Conservation (phyloP, 2,888 invertebrate species). For the Creontiades dilutus region DNA sequence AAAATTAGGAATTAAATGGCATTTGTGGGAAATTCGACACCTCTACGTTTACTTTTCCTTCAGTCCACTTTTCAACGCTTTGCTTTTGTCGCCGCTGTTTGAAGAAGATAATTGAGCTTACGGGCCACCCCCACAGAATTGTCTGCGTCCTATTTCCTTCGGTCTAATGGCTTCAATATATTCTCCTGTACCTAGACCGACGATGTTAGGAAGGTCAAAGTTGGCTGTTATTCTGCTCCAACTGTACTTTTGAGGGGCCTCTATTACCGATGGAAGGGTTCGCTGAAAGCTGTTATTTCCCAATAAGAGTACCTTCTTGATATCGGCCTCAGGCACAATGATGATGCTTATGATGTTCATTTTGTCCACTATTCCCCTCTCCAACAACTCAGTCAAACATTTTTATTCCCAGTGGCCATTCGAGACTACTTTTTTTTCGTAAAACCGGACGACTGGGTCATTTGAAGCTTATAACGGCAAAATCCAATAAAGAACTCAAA, state of each 20-base stretch:
- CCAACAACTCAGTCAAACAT: not conserved
- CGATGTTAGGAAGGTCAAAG: slow-evolving; percentile 23
- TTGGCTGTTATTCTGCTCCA: not conserved
- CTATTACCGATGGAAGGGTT: not conserved
- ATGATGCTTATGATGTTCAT: not conserved
- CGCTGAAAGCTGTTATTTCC: slow-evolving; percentile 13
- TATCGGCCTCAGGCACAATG: not conserved
- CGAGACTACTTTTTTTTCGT: too few species aligned
- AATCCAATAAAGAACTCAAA: too few species aligned
- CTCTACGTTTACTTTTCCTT: not conserved
- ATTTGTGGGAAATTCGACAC: too few species aligned
- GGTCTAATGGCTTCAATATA: slow-evolving; percentile 67
- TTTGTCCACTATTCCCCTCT: not conserved
- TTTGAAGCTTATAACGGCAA: too few species aligned
- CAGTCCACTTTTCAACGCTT: not conserved
- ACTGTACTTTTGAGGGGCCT: slow-evolving; percentile 4
- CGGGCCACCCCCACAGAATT: slow-evolving; percentile 41
- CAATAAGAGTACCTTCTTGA: slow-evolving; percentile 19
- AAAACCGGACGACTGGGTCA: too few species aligned
- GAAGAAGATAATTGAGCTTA: slow-evolving; percentile 54
- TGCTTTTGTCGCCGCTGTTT: slow-evolving; percentile 55
- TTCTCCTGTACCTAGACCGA: slow-evolving; percentile 46
- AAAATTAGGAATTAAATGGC: too few species aligned
- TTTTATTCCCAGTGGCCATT: not conserved
- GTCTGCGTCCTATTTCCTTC: slow-evolving; percentile 66